Evolutionary conservation across 2,888 invertebrate species (phyloP).

Genomic region (Furcula furcula): DNA sequence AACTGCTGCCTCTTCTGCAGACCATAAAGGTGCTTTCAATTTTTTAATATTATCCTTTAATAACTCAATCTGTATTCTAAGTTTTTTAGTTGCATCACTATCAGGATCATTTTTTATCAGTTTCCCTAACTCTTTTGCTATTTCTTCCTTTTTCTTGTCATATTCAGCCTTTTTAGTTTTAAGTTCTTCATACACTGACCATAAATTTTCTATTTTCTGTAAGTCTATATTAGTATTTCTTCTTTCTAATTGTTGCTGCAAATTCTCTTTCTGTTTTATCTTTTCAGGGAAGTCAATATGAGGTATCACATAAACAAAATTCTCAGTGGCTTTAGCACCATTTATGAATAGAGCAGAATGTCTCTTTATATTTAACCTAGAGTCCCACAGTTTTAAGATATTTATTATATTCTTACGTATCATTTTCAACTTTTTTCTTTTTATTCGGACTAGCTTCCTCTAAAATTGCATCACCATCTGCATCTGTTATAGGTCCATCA

Average conservation of each 20-base stretch:
- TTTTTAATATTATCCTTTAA: conserved; percentile 84
- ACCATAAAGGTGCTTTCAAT: conserved; percentile 84
- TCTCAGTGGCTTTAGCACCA: conserved; percentile 85
- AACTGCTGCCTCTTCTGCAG: conserved; percentile 87
- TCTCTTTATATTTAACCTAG: conserved; percentile 37
- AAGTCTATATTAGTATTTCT: conserved; percentile 81
- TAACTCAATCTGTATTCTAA: conserved; percentile 79
- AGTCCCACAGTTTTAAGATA: conserved; percentile 24
- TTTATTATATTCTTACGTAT: conserved; percentile 42
- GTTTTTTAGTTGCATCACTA: conserved; percentile 64
- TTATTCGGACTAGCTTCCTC: conserved; percentile 63
- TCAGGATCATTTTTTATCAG: conserved; percentile 58
- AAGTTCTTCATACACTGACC: conserved; percentile 83
- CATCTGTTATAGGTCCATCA: conserved; percentile 51
- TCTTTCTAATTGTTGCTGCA: conserved; percentile 78
- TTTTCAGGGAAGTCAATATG: conserved; percentile 84
- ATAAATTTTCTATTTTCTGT: conserved; percentile 79
- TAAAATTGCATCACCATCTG: conserved; percentile 60
- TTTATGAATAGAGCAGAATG: conserved; percentile 85
- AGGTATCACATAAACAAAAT: conserved; percentile 85
- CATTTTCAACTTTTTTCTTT: conserved; percentile 63
- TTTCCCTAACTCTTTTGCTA: conserved; percentile 72
- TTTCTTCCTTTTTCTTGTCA: conserved; percentile 73
- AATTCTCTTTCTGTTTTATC: conserved; percentile 67
- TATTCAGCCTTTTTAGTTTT: conserved; percentile 72